Evolutionary conservation across 2,888 invertebrate genomes (phyloP), one percentile per base, ranked within the genome.

Genomic region (Odontocolon sp.): DNA sequence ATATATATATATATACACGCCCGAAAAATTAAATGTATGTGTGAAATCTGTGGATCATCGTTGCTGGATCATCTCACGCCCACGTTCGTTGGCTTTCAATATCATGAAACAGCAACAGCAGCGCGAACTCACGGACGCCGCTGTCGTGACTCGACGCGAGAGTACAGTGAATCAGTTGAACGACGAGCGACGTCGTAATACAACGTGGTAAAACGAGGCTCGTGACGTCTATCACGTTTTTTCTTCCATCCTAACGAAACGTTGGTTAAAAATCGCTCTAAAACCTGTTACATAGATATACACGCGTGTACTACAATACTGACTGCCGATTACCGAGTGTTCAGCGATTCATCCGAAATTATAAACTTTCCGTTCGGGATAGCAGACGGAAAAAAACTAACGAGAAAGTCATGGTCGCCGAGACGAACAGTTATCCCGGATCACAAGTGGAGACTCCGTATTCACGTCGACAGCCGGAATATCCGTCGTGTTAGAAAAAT

Each of bases 321-420:
- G 9, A 3, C 1, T 2, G 9, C 26, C 23, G 11, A 26, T 47
- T 23, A 9, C n/a, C 11, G 4, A 11, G 47, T 23, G 47, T 26
- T 5, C 21, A 11, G 11, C n/a, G 18, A 3, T 14, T 14, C 21
- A 5, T 45, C 28, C 61, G 61, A 61, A 61, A 21, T 45, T n/a
- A n/a, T n/a, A n/a, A 33, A 47, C 11, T 3, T 42, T 56, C 33
- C 57, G 26, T 5, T 26, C 57, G 11, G 16, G 11, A 9, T 11
- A 61, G 47, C 47, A 31, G 47, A 47, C 47, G 63, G 23, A 11
- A 9, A 45, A 47, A 59, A 33, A 21, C 45, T 42, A 63, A 47
- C 45, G 47, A 14, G 45, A 56, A 26, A 63, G 70, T 76, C 76
- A 76, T 76, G 76, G 38, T 71, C 52, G 47, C 18, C 45, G 68